Evolutionary conservation across 2,888 invertebrate genomes (phyloP), one percentile per base, ranked within the genome.

Genomic region (Pogonocherus hispidulus): DNA sequence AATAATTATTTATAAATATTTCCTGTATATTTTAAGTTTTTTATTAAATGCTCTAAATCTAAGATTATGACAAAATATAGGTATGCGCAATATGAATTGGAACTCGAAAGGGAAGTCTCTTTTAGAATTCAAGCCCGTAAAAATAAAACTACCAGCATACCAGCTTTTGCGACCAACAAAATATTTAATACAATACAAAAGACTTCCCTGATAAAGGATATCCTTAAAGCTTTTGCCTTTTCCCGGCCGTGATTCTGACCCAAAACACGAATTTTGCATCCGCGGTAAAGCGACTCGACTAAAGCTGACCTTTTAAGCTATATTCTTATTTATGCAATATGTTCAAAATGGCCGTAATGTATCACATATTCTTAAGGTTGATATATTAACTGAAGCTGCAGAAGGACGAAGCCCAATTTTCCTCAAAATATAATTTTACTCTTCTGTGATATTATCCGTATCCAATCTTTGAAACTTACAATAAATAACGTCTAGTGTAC

Each of bases 241-340:
- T 51, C 14, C 32, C 32, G 52, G 3, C 16, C 32, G 9, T 9
- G 52, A 27, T 52, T 32, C 14, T 52, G 52, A 32, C 52, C 32
- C 52, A 27, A 11, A 52, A 52, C 52, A 52, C 32, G 52, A 27
- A 32, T 52, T 32, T 32, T 32, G 52, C 52, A 52, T 52, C 19
- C 52, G 18, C 52, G 23, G 18, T 18, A 18, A 49, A 52, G 16
- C 18, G 52, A 18, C 16, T 16, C 11, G 27, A 27, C 32, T n/a
- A 9, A n/a, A 52, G 32, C 16, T 52, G 52, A 35, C 52, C 52
- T 52, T 52, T 52, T 52, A 52, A 52, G 16, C 27, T 16, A 32
- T 27, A 52, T 52, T 52, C 9, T 52, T 52, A 52, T 52, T 52
- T 52, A 52, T 52, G 52, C 52, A 32, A 52, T 52, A 16, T 32